Percentiles rank a stretch among this genome's conserved stretches.
These are phyloP conservation scores for Psettodes erumei DNA, from an alignment of 2,113 vertebrate species.

Conservation along the genomic window DNA sequence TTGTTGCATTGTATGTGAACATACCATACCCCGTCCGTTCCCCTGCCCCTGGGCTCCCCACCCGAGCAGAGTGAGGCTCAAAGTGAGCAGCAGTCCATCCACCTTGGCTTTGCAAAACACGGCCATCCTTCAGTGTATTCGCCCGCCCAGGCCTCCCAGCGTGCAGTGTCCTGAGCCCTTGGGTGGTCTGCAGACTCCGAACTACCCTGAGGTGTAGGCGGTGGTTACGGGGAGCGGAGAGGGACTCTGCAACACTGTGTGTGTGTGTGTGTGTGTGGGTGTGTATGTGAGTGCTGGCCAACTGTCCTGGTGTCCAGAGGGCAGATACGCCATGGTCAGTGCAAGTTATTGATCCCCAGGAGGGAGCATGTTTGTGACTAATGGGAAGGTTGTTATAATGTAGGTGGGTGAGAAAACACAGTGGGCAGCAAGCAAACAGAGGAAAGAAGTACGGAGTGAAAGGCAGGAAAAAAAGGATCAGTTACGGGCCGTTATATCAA, in stretches of 20 bases:
- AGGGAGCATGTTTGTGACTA: background rate
- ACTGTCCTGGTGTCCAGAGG: constrained; percentile 55
- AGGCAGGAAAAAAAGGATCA: background rate
- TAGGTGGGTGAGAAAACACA: background rate
- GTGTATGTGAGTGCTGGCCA: constrained; percentile 9
- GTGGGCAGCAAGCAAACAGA: background rate
- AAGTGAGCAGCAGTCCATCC: constrained; percentile 57
- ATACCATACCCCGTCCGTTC: constrained; percentile 59
- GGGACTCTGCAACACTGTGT: background rate
- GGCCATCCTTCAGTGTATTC: constrained; percentile 58
- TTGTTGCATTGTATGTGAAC: constrained; percentile 5
- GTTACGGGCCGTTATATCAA: background rate
- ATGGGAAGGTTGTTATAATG: constrained; percentile 18
- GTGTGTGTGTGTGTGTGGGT: background rate
- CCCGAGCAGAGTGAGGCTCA: constrained; percentile 42
- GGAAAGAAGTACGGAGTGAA: background rate
- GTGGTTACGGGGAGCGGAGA: background rate
- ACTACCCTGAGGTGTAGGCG: background rate
- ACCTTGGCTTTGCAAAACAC: constrained; percentile 46
- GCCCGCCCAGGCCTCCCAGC: constrained; percentile 23
- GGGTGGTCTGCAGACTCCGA: constrained; percentile 14
- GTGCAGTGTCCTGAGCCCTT: constrained; percentile 18
- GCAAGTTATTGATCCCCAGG: constrained; percentile 54
- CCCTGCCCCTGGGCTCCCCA: constrained; percentile 44
- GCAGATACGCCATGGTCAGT: constrained; percentile 15